Conservation (phyloP, 2,113 vertebrate genomes). For the Proteles cristata region DNA sequence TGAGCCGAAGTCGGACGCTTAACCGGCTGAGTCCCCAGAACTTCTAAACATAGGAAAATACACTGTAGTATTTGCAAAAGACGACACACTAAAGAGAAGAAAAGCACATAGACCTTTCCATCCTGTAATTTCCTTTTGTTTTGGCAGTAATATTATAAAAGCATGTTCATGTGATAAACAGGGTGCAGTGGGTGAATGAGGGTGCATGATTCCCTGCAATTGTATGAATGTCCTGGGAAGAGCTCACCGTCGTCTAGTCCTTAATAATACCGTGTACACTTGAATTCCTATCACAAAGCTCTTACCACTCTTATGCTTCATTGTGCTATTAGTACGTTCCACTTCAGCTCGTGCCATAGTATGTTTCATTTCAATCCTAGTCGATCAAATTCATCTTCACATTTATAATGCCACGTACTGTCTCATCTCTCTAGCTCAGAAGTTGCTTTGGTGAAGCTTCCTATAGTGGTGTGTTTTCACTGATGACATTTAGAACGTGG, state of each 20-base stretch:
- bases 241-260: not conserved
- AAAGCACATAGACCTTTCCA: not conserved
- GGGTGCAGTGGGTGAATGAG: not conserved
- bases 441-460: slow-evolving; percentile 3
- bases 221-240: not conserved
- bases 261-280: slow-evolving; percentile 11
- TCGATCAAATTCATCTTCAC: slow-evolving; percentile 35
- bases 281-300: slow-evolving; percentile 34
- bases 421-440: not conserved
- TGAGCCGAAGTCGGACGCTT: no score
- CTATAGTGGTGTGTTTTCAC: not conserved
- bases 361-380: slow-evolving; percentile 26
- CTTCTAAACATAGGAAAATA: not conserved
- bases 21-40: no score
- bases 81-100: not conserved
- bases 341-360: slow-evolving; percentile 53
- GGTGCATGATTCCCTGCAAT: not conserved
- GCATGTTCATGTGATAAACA: slow-evolving; percentile 3
- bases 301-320: not conserved
- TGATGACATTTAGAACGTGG: not conserved
- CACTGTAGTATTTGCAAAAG: not conserved
- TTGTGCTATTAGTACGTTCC: slow-evolving; percentile 46
- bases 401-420: slow-evolving; percentile 26
- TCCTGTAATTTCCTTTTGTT: not conserved
- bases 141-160: slow-evolving; percentile 3